Base-by-base conservation (phyloP, 2,888 invertebrate genomes). In the Rhagonycha lutea region DNA sequence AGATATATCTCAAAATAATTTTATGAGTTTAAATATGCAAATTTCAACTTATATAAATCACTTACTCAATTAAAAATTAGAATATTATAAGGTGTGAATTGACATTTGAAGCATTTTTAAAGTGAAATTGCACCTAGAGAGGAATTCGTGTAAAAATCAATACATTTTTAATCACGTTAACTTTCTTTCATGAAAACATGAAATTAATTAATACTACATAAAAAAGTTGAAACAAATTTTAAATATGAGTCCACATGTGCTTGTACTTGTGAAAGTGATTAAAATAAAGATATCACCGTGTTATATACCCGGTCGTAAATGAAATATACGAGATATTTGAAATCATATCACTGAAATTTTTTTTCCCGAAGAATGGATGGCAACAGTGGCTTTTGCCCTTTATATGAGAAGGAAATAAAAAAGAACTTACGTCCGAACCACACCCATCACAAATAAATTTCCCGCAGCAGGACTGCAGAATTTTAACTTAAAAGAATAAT, bases 191-290 rank as follows among this genome's bases (percentile, higher is more conserved):
- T 65, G 63, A 26, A 65, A 65, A 65, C 63, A 65, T 65, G 63
- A 65, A 65, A 65, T 65, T 65, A 65, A 65, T 65, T 65, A 65
- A 65, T 65, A 65, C 63, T n/a, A n/a, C 47, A 47, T 47, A 65
- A 65, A 65, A 65, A 65, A 14, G 23, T 65, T 65, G 23, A 65
- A 65, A 24, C 63, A 65, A 65, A 65, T 65, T 65, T 65, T 65
- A 24, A 18, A 61, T 61, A 61, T 61, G 61, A 65, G 63, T 65
- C 11, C 63, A 65, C 63, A 26, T 65, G 26, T 24, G 63, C 23
- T 65, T 26, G 23, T 65, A 65, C 24, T 65, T 65, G 63, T 65
- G 63, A 65, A 65, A 65, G 63, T 26, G 63, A 18, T 24, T 65
- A 24, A 24, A 65, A 63, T n/a, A 65, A 65, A 26, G 47, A 24